Evolutionary conservation across 1,140 invertebrate species (phyloP), one percentile per base, ranked within the genome.

Genomic region (Apis cerana): DNA sequence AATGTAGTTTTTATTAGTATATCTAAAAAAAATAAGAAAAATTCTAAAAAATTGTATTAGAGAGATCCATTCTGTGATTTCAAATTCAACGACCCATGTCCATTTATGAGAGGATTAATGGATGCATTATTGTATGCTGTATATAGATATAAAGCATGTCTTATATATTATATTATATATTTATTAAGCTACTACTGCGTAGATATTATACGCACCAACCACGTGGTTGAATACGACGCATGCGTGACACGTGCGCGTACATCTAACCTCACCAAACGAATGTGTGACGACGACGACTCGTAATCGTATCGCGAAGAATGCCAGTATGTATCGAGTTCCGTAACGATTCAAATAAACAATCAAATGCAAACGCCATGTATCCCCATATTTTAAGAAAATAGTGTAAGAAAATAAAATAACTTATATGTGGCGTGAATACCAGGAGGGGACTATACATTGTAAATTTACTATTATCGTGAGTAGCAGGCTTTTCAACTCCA

Each of bases 191-290:
- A 43, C 69, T 61, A 23, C 13, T 52, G 43, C 19, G 58, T 69
- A 72, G 74, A 27, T 27, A 33, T 64, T 68, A 27, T 48, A 72
- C 61, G 61, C 75, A 77, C 3, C 33, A 62, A 90, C 90, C 89
- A 91, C 88, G 89, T 91, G 90, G 90, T 89, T 27, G 71, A 69
- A 33, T 21, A 85, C 74, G 78, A 88, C 90, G 90, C 90, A 90
- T 81, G 90, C 90, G 91, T 78, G 75, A 61, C 90, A 91, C 85
- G 89, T 91, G 89, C 64, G 70, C 23, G 52, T 61, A 23, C 21
- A 68, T 59, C 84, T 91, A 91, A 91, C 90, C 90, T 90, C 78
- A 54, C 27, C 27, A 56, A 13, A 54, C 17, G 74, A 69, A 67
- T 33, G 21, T 52, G 59, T 27, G 59, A 59, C 77, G 50, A 72